A percentile compares a stretch with the other conserved stretches of the same genome.
These are phyloP conservation scores for Bradynema listronoti DNA, from an alignment of 1,140 invertebrate species.

Conservation along the genomic window DNA sequence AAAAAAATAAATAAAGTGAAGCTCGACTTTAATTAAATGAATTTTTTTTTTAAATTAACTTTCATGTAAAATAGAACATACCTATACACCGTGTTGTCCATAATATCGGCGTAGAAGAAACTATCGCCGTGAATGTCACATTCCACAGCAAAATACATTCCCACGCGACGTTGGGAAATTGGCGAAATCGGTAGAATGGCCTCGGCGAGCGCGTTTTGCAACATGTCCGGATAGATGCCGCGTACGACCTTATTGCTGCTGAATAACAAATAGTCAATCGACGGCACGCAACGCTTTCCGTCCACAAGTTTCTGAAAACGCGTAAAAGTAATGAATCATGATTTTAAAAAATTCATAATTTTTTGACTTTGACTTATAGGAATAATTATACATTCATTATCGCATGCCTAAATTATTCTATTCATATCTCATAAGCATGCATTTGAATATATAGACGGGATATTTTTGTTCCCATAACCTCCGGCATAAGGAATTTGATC, in stretches of 20 bases:
- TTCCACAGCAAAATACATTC: conserved; percentile 83
- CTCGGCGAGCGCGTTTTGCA: conserved; percentile 81
- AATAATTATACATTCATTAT: too few species aligned
- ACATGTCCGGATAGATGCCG: conserved; percentile 80
- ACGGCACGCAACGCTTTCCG: conserved; percentile 73
- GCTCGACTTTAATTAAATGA: neutral
- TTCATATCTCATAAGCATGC: too few species aligned
- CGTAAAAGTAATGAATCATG: conserved; percentile 1
- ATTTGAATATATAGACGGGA: too few species aligned
- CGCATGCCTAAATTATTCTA: too few species aligned
- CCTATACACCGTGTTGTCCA: conserved; percentile 57
- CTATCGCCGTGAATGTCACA: conserved; percentile 70
- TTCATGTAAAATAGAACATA: neutral
- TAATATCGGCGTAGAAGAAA: conserved; percentile 58
- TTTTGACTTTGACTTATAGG: too few species aligned
- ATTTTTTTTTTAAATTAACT: neutral
- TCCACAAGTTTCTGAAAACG: conserved; percentile 61
- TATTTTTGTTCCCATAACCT: too few species aligned
- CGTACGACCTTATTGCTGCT: conserved; percentile 93
- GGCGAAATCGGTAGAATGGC: conserved; percentile 77
- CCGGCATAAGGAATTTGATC: too few species aligned
- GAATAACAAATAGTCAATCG: conserved; percentile 88
- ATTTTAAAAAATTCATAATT: too few species aligned
- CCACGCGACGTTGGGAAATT: conserved; percentile 82
- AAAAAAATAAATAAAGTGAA: neutral